phyloP scores from a whole-genome alignment of 2,113 vertebrate genomes.

The Salvelinus namaycush region DNA sequence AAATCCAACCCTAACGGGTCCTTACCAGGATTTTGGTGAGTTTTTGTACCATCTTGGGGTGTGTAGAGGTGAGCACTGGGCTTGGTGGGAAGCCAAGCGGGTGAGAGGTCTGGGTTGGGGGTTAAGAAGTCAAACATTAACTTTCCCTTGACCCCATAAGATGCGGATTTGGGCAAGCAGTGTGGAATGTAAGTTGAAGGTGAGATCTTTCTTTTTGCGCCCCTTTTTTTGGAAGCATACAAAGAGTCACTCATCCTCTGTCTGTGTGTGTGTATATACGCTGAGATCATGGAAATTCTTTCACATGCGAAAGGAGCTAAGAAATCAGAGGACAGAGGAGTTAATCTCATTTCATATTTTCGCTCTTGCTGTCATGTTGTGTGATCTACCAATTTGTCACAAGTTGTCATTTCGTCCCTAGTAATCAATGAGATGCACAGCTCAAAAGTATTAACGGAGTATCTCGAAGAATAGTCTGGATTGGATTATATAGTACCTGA shows the following conservation, averaged over 20 bases:
- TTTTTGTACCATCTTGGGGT: not conserved
- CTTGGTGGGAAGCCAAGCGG: constrained; percentile 63
- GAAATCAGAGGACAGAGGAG: not conserved
- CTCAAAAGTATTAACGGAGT: no score
- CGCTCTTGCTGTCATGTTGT: not conserved
- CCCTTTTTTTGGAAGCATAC: constrained; percentile 37
- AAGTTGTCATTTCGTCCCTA: not conserved
- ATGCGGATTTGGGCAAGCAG: constrained; percentile 68
- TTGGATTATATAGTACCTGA: no score
- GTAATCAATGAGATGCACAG: not conserved
- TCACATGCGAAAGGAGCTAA: not conserved
- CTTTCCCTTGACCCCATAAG: constrained; percentile 72
- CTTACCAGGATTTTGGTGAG: no score
- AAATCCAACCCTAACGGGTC: no score
- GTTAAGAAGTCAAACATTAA: constrained; percentile 59
- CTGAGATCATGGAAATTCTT: constrained; percentile 42
- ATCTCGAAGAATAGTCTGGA: no score
- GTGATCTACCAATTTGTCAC: no score
- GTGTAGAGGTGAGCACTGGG: constrained; percentile 2
- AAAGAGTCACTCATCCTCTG: constrained; percentile 26
- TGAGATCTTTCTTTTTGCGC: constrained; percentile 65
- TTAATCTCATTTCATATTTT: constrained; percentile 14
- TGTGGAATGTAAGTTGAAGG: constrained; percentile 76
- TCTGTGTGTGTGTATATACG: constrained; percentile 8
- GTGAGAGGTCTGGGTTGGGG: constrained; percentile 60